Evolutionary conservation across 2,113 vertebrate genomes (phyloP), one percentile per base, ranked within the genome.

Genomic region (Lamprologus ornatipinnis): DNA sequence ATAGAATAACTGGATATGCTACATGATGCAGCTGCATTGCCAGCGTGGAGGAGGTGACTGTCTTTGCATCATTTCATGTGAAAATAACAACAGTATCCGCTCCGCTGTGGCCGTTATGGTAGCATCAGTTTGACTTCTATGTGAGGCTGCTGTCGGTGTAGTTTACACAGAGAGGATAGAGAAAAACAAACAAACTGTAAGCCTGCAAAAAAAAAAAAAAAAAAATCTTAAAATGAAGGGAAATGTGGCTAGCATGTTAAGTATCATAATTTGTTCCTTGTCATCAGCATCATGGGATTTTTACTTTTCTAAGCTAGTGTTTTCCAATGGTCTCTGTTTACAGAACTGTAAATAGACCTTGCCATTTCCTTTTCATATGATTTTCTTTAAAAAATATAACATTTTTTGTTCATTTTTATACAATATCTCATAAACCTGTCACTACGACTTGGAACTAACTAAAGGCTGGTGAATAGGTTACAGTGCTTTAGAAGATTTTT

Each of bases 241-340:
- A 91, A 88, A 84, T 85, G 82, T 90, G 87, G 85, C 86, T 63
- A 81, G 86, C 86, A 86, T 89, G 85, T 91, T 45, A 42, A 90
- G 51, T 78, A 88, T 83, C 9, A 15, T 81, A 60, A 78, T 55
- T 60, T 83, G 83, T 80, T 87, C 85, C 68, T 51, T 93, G 82
- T 91, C 78, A 81, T 89, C 87, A 89, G 45, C 81, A 85, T 81
- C 68, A 37, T 91, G 33, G 28, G 80, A 23, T 88, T 87, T 21
- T 92, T 85, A 83, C 88, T 94, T 95, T 94, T 91, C 75, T 95
- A 91, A 91, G 31, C 80, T 84, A 65, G 49, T 92, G 80, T 94
- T 92, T 88, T 94, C 90, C 88, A 89, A 92, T 84, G 79, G 87
- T 91, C 84, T 87, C 63, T 54, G 92, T 95, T 95, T 94, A 94